These are phyloP conservation scores for Cygnus olor DNA, from an alignment of 2,797 vertebrate genomes.

Conservation along the genomic window DNA sequence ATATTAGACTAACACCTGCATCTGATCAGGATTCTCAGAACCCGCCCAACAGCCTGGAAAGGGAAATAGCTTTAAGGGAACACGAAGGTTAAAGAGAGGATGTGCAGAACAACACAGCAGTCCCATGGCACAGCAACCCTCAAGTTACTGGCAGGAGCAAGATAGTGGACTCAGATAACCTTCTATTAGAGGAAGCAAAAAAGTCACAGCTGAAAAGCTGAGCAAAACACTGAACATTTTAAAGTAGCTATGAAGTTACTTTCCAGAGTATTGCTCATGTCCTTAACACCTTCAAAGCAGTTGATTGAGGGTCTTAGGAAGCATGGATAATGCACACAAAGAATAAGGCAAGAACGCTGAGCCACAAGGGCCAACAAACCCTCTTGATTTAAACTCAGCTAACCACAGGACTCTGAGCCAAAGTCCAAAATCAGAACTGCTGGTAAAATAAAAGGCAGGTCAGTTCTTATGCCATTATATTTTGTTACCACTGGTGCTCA, in stretches of 20 bases:
- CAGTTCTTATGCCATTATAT: background rate
- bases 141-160: background rate
- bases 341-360: background rate
- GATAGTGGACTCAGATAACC: background rate
- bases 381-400: background rate
- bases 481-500: background rate
- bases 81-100: background rate
- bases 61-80: background rate
- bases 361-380: background rate
- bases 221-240: background rate
- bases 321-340: background rate
- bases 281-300: accelerated
- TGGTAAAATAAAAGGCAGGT: background rate
- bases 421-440: background rate
- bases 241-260: background rate
- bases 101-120: background rate
- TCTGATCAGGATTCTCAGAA: background rate
- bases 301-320: accelerated
- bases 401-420: background rate
- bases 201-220: background rate
- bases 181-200: background rate
- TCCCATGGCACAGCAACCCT: background rate
- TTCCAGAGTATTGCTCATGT: too few species aligned
- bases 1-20: background rate
- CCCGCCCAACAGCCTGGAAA: background rate